Conservation (phyloP, 30 jellyfish, hydroid and myxozoan genomes). For the Rhopilema esculentum region DNA sequence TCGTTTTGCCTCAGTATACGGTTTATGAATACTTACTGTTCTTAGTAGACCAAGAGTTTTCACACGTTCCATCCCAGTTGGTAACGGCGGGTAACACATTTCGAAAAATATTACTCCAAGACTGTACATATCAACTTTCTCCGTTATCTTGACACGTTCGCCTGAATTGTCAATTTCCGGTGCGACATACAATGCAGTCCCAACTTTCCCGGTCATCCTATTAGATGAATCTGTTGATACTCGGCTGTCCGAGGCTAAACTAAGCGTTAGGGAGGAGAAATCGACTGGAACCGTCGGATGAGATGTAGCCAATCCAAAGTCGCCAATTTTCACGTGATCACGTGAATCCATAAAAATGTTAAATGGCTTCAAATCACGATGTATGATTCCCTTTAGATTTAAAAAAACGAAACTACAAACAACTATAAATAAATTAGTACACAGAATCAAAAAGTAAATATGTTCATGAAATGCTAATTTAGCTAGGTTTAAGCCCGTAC, state of each 20-base stretch:
- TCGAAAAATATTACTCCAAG: slow-evolving; percentile 92
- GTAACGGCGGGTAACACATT: slow-evolving; percentile 88
- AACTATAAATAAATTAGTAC: too few species aligned
- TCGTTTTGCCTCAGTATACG: neutral
- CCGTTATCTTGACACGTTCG: slow-evolving; percentile 77
- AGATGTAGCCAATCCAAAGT: slow-evolving; percentile 96
- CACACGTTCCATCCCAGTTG: slow-evolving; percentile 93
- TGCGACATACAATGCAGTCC: slow-evolving; percentile 95
- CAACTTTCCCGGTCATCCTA: slow-evolving; percentile 95
- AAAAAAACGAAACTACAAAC: too few species aligned
- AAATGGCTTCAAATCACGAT: slow-evolving; percentile 95
- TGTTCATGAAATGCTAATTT: too few species aligned
- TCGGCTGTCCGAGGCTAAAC: slow-evolving; percentile 48
- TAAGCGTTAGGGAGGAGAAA: slow-evolving; percentile 17
- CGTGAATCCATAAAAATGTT: slow-evolving; percentile 89
- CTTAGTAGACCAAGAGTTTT: slow-evolving; percentile 75
- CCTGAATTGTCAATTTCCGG: slow-evolving; percentile 85
- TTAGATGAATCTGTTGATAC: slow-evolving; percentile 71
- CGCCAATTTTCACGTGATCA: slow-evolving; percentile 96
- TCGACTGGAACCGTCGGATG: slow-evolving; percentile 64
- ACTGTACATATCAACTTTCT: slow-evolving; percentile 91
- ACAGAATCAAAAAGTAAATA: too few species aligned
- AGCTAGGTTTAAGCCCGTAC: too few species aligned
- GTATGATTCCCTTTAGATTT: slow-evolving; percentile 96
- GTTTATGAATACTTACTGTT: slow-evolving; percentile 32